A percentile compares a stretch with the other conserved stretches of the same genome.
Evolutionary conservation across 2,888 invertebrate genomes (phyloP).

Genomic region (Lithophane socia): DNA sequence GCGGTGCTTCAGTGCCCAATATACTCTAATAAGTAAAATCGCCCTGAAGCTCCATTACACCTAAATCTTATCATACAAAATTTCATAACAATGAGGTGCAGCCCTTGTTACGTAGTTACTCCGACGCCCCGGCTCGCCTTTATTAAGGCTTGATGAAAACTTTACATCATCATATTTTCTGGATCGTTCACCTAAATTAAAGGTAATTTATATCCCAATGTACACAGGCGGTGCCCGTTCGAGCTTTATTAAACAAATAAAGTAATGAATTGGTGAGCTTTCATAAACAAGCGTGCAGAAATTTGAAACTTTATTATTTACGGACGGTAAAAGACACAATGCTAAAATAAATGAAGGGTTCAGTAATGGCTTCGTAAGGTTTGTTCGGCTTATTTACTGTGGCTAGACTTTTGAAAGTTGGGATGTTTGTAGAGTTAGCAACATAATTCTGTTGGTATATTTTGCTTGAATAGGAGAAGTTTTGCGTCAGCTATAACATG

Average conservation of each 20-base stretch:
- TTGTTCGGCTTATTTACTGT: slow-evolving; percentile 59
- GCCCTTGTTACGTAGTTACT: slow-evolving; percentile 67
- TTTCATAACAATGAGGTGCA: slow-evolving; percentile 75
- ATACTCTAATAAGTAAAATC: slow-evolving; percentile 63
- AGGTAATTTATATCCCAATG: slow-evolving; percentile 88
- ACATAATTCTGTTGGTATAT: slow-evolving; percentile 53
- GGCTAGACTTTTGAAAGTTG: slow-evolving; percentile 66
- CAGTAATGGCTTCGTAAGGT: slow-evolving; percentile 64
- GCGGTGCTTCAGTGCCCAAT: slow-evolving; percentile 28
- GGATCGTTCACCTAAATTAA: slow-evolving; percentile 88
- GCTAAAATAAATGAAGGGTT: slow-evolving; percentile 75
- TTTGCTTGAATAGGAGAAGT: slow-evolving; percentile 54
- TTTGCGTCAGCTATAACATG: slow-evolving; percentile 43
- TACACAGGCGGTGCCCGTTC: slow-evolving; percentile 80
- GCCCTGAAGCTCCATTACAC: slow-evolving; percentile 51
- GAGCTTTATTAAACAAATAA: slow-evolving; percentile 89
- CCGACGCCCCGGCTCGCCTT: slow-evolving; percentile 70
- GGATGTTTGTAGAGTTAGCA: slow-evolving; percentile 54
- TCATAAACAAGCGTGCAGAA: slow-evolving; percentile 84
- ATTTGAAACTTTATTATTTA: slow-evolving; percentile 85
- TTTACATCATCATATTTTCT: slow-evolving; percentile 88
- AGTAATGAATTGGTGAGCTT: slow-evolving; percentile 86
- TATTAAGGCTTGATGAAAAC: slow-evolving; percentile 86
- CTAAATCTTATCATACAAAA: slow-evolving; percentile 63
- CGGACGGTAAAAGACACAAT: slow-evolving; percentile 76